Conservation (phyloP, 2,797 vertebrate genomes). For the Danio aesculapii region DNA sequence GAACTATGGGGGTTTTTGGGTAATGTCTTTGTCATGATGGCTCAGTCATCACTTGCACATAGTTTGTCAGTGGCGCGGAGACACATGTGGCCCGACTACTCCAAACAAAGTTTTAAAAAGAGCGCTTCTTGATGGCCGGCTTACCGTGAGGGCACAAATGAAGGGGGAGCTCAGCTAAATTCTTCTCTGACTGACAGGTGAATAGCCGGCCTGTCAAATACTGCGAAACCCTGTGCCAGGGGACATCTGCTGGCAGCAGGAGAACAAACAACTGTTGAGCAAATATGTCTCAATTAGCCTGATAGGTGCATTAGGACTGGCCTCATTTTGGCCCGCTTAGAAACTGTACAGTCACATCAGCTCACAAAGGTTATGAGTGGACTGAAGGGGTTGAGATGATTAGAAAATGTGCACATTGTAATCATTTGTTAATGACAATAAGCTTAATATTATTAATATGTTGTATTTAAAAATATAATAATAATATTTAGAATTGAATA, state of each 20-base stretch:
- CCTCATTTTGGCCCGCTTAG: conserved; percentile 25
- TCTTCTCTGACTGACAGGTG: conserved; percentile 72
- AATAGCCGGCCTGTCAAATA: conserved; percentile 71
- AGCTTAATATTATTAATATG: background rate
- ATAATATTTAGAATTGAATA: background rate
- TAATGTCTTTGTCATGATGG: conserved; percentile 62
- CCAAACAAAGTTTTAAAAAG: conserved; percentile 92
- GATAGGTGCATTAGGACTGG: conserved; percentile 67
- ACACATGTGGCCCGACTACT: conserved; percentile 77
- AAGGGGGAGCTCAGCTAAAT: conserved; percentile 69
- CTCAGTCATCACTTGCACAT: conserved; percentile 69
- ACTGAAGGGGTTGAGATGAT: background rate
- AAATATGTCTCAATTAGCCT: conserved; percentile 87
- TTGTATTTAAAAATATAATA: background rate
- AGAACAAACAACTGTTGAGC: conserved; percentile 86
- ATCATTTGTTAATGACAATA: background rate
- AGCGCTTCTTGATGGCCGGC: conserved; percentile 77
- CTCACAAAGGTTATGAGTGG: background rate
- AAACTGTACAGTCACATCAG: conserved; percentile 31
- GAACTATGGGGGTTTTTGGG: conserved; percentile 62
- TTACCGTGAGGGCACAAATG: conserved; percentile 86
- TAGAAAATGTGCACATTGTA: background rate
- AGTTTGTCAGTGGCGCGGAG: conserved; percentile 75
- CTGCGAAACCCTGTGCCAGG: conserved; percentile 75
- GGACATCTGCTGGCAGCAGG: conserved; percentile 89